A percentile compares a stretch with the other conserved stretches of the same genome.
Evolutionary conservation across 37 sponge, comb jelly and placozoan genomes (phyloP).

Genomic region (Halichondria panicea): DNA sequence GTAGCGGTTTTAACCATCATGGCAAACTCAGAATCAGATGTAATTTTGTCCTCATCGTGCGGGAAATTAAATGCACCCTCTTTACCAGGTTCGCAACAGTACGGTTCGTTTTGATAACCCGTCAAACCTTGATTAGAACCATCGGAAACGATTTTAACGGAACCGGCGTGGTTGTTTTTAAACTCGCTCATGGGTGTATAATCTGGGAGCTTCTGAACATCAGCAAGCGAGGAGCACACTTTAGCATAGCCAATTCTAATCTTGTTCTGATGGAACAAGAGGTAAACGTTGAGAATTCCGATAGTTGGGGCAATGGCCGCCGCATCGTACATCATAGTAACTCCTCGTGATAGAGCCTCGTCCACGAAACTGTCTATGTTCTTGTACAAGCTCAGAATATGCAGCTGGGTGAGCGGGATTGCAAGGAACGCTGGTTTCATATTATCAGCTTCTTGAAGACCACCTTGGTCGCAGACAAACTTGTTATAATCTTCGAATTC

Average conservation of each 20-base stretch:
- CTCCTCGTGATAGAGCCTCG: conserved; percentile 3
- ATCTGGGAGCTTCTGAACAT: background rate
- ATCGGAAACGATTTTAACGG: conserved; percentile 17
- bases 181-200: background rate
- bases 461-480: background rate
- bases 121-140: conserved; percentile 34
- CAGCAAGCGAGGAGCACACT: background rate
- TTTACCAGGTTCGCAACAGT: conserved; percentile 18
- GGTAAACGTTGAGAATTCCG: background rate
- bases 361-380: background rate
- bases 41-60: background rate
- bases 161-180: conserved; percentile 2
- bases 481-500: background rate
- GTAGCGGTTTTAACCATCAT: background rate
- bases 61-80: conserved; percentile 15
- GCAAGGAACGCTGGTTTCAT: conserved; percentile 8
- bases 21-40: background rate
- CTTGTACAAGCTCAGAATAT: background rate
- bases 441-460: conserved; percentile 12
- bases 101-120: conserved; percentile 15
- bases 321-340: conserved; percentile 23
- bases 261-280: background rate
- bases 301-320: background rate
- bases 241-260: conserved; percentile 21
- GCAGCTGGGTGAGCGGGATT: background rate